Evolutionary conservation across 2,797 vertebrate species (phyloP).

Genomic region (Capromys pilorides): DNA sequence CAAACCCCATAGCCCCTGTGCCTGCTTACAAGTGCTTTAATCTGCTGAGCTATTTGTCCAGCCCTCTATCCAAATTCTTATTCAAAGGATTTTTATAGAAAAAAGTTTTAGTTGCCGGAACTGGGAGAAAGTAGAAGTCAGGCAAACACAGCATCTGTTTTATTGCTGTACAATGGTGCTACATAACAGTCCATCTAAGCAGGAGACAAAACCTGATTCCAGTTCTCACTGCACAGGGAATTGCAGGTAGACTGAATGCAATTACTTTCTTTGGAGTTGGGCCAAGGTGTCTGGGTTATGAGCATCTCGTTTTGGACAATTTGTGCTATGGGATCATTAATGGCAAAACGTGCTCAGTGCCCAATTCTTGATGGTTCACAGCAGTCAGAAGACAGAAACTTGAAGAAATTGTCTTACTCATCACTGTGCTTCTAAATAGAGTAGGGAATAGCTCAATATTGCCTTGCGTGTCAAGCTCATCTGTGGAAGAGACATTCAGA

Average conservation of each 20-base stretch:
- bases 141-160: conserved; percentile 55
- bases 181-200: background rate
- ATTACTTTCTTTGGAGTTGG: conserved; percentile 65
- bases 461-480: background rate
- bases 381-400: conserved; percentile 13
- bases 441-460: background rate
- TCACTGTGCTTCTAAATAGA: conserved; percentile 38
- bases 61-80: background rate
- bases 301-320: conserved; percentile 26
- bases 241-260: conserved; percentile 64
- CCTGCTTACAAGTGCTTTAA: too few species aligned
- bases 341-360: background rate
- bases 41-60: too few species aligned
- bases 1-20: too few species aligned
- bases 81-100: background rate
- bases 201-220: background rate
- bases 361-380: conserved; percentile 54
- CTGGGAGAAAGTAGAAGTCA: background rate
- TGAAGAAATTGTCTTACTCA: conserved; percentile 16
- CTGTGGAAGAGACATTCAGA: background rate
- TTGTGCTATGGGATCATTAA: conserved; percentile 63
- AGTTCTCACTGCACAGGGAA: conserved; percentile 13
- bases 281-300: conserved; percentile 62
- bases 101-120: background rate
- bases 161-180: conserved; percentile 13